phyloP scores from a whole-genome alignment of 1,140 invertebrate species.

The Gyrodactylus bullatarudis region DNA sequence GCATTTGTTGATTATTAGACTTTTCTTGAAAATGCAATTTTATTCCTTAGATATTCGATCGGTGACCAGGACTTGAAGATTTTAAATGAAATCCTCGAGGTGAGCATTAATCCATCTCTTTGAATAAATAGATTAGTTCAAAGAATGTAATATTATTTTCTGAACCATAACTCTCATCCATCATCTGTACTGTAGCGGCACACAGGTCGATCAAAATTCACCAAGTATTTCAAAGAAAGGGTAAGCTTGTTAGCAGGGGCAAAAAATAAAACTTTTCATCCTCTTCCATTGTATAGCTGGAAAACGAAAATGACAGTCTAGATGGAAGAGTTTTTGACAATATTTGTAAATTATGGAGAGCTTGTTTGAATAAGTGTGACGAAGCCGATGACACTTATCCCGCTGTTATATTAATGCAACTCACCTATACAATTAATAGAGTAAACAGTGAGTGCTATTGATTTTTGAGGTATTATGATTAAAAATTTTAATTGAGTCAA shows the following conservation, averaged over 20 bases:
- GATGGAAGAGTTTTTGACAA: neutral
- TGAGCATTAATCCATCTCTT: neutral
- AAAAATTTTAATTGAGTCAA: too few species aligned
- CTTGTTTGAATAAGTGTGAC: neutral
- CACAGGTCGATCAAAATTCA: neutral
- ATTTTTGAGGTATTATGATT: too few species aligned
- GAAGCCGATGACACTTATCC: neutral
- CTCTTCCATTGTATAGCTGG: neutral
- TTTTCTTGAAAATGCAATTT: too few species aligned
- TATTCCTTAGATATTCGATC: too few species aligned
- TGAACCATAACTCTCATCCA: too few species aligned
- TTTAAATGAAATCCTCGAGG: neutral
- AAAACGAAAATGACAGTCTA: neutral
- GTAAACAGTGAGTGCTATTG: neutral
- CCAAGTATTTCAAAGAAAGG: neutral
- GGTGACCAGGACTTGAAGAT: too few species aligned
- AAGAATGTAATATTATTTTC: too few species aligned
- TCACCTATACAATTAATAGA: neutral
- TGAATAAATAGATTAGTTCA: too few species aligned
- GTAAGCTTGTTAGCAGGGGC: neutral
- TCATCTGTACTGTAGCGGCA: neutral
- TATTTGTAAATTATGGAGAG: neutral
- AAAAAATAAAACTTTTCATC: neutral
- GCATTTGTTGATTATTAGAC: too few species aligned
- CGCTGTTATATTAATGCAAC: neutral